These are phyloP conservation scores for Cossypha dichroa DNA, from an alignment of 2,797 vertebrate species.

Conservation along the genomic window DNA sequence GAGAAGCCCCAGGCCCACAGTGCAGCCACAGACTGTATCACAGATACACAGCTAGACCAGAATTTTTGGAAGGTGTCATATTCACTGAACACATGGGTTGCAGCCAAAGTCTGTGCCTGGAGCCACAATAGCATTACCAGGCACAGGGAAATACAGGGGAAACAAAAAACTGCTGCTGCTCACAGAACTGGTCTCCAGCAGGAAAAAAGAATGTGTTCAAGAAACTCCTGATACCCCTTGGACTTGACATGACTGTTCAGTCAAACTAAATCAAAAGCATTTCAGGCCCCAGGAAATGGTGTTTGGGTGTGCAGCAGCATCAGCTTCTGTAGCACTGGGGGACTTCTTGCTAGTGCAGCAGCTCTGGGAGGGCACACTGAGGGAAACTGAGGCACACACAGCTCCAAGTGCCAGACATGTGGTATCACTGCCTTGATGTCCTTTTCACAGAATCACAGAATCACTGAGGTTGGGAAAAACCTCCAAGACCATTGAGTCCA, in stretches of 20 bases:
- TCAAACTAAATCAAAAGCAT: background rate
- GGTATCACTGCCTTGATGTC: background rate
- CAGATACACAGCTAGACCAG: background rate
- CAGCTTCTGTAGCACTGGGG: background rate
- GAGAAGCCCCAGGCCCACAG: background rate
- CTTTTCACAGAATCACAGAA: background rate
- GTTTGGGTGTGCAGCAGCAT: background rate
- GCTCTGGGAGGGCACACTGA: background rate
- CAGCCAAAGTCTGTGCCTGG: background rate
- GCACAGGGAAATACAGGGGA: background rate
- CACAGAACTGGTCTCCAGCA: background rate
- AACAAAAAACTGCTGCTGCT: background rate
- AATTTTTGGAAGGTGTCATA: background rate
- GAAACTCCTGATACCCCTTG: background rate
- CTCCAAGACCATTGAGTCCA: rapidly evolving
- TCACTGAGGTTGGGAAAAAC: background rate
- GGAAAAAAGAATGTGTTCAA: background rate
- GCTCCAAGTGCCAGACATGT: rapidly evolving
- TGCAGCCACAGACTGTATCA: background rate
- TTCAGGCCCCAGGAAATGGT: background rate
- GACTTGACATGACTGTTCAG: background rate
- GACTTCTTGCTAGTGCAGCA: background rate
- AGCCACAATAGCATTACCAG: background rate
- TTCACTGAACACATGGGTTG: background rate
- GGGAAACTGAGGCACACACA: background rate